Conservation (phyloP, 1,140 invertebrate genomes). For the Sitophilus oryzae region DNA sequence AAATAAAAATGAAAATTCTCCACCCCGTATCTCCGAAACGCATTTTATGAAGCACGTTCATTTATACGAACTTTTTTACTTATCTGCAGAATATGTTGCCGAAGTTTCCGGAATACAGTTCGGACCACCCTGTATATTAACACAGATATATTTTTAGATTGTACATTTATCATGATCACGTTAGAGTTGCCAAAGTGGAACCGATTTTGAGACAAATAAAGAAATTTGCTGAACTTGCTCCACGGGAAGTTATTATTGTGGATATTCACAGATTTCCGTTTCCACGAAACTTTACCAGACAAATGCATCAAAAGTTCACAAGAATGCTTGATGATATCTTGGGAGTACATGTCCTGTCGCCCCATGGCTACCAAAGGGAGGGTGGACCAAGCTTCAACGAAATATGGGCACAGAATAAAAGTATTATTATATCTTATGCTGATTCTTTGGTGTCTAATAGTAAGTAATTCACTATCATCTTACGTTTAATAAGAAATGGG, state of each 20-base stretch:
- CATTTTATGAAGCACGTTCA: too few species aligned
- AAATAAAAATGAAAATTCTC: too few species aligned
- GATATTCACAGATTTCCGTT: conserved; percentile 69
- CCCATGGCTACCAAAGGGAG: conserved; percentile 44
- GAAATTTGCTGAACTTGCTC: conserved; percentile 56
- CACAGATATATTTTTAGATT: conserved; percentile 49
- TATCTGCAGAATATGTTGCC: too few species aligned
- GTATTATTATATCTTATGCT: conserved; percentile 61
- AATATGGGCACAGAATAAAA: conserved; percentile 54
- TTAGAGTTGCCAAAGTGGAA: conserved; percentile 57
- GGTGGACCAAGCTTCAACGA: conserved; percentile 56
- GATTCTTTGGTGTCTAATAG: conserved; percentile 30
- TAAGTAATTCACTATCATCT: too few species aligned
- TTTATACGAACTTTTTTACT: too few species aligned
- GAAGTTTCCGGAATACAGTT: too few species aligned
- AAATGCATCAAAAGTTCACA: conserved; percentile 53
- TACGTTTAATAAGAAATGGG: too few species aligned
- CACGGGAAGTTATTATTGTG: conserved; percentile 61
- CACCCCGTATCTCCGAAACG: too few species aligned
- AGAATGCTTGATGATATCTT: conserved; percentile 57
- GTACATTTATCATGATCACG: conserved; percentile 66
- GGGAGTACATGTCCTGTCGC: conserved; percentile 49
- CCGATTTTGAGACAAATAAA: conserved; percentile 57
- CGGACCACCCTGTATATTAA: too few species aligned
- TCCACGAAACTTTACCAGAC: conserved; percentile 53